Conservation (phyloP, 2,797 vertebrate species). For the Triplophysa yarkandensis region DNA sequence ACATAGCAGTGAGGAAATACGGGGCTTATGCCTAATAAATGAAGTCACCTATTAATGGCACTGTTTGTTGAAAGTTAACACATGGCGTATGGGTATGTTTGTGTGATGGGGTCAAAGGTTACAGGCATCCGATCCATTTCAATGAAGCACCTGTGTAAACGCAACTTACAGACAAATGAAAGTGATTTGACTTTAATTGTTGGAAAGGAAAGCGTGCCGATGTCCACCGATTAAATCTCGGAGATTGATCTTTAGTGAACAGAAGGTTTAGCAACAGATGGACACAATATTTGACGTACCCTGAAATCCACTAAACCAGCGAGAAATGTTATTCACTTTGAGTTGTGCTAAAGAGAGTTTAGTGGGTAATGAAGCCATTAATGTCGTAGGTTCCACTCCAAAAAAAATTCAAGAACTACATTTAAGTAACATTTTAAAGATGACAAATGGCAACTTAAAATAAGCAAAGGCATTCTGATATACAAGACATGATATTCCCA, state of each 20-base stretch:
- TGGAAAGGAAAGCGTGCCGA: not conserved
- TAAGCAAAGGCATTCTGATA: not conserved
- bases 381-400: not conserved
- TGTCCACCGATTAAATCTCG: not conserved
- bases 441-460: not conserved
- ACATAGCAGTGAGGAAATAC: not conserved
- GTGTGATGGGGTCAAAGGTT: not conserved
- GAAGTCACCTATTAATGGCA: slow-evolving; percentile 1
- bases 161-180: not conserved
- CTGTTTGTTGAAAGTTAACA: slow-evolving; percentile 13
- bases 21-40: not conserved
- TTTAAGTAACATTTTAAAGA: not conserved
- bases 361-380: slow-evolving; percentile 1
- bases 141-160: slow-evolving; percentile 33
- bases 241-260: not conserved
- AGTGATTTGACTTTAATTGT: not conserved
- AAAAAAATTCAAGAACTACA: not conserved
- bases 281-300: not conserved
- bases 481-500: not conserved
- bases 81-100: not conserved
- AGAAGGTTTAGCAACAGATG: not conserved
- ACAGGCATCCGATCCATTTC: slow-evolving; percentile 1
- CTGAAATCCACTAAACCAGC: not conserved
- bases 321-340: not conserved
- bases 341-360: not conserved